These are phyloP conservation scores for Pammene aurita DNA, from an alignment of 2,888 invertebrate genomes.

Conservation along the genomic window DNA sequence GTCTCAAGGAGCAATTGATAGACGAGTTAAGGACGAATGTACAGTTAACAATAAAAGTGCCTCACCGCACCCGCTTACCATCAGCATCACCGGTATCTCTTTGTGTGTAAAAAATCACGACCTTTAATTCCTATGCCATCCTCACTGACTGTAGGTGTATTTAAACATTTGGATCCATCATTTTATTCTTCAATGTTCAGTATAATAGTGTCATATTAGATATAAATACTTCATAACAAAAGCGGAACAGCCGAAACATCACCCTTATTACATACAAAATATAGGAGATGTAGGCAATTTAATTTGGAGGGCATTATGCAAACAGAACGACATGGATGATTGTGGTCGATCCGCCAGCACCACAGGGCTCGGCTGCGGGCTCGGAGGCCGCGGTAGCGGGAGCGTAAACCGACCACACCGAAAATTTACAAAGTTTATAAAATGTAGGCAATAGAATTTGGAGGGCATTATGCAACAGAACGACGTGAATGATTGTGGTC, in stretches of 20 bases:
- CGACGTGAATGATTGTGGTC: constrained; percentile 50
- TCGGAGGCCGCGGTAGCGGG: background rate
- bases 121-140: no score
- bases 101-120: no score
- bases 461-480: constrained; percentile 55
- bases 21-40: no score
- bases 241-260: background rate
- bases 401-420: background rate
- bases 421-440: background rate
- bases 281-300: constrained; percentile 41
- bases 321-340: constrained; percentile 53
- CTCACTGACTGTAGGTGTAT: no score
- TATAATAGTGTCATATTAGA: no score
- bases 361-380: constrained; percentile 22
- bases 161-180: no score
- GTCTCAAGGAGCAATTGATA: no score
- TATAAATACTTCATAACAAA: constrained; percentile 5
- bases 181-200: no score
- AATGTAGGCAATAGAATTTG: constrained; percentile 48
- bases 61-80: no score
- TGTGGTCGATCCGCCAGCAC: constrained; percentile 52
- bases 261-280: constrained; percentile 19
- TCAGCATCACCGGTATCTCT: no score
- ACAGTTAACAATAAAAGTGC: no score
- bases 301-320: constrained; percentile 53